These are phyloP conservation scores for Athetis lepigone DNA, from an alignment of 2,888 invertebrate genomes.

Conservation along the genomic window DNA sequence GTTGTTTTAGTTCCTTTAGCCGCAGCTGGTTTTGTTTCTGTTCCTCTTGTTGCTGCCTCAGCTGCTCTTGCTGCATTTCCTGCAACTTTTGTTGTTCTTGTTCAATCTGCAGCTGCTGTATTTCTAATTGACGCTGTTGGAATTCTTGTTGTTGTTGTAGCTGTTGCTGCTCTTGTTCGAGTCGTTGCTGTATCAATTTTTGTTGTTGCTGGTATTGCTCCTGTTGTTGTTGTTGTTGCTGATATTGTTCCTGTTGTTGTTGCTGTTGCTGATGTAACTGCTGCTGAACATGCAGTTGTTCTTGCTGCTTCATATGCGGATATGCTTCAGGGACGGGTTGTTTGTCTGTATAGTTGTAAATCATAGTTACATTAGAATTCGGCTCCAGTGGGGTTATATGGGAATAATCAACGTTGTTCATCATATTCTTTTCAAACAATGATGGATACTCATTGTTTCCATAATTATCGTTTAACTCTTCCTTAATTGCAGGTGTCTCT, in stretches of 20 bases:
- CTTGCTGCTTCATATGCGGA: conserved; percentile 36
- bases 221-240: conserved; percentile 12
- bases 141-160: conserved; percentile 23
- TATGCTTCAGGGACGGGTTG: conserved; percentile 53
- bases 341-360: conserved; percentile 63
- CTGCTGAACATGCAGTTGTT: conserved; percentile 30
- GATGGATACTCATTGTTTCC: conserved; percentile 65
- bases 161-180: conserved; percentile 40
- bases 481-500: conserved; percentile 70
- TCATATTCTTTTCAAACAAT: conserved; percentile 51
- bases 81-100: conserved; percentile 20
- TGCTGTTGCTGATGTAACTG: conserved; percentile 31
- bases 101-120: conserved; percentile 20
- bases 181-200: conserved; percentile 23
- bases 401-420: conserved; percentile 59
- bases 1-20: conserved; percentile 32
- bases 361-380: conserved; percentile 58
- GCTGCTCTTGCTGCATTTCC: conserved; percentile 5
- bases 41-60: conserved; percentile 30
- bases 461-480: conserved; percentile 64
- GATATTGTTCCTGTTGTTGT: conserved; percentile 11
- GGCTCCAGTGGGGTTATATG: conserved; percentile 50
- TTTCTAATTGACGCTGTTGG: conserved; percentile 26
- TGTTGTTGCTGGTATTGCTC: conserved; percentile 34
- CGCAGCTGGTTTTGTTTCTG: conserved; percentile 27